Evolutionary conservation across 2,113 vertebrate species (phyloP).

Genomic region (Chaetura pelagica): DNA sequence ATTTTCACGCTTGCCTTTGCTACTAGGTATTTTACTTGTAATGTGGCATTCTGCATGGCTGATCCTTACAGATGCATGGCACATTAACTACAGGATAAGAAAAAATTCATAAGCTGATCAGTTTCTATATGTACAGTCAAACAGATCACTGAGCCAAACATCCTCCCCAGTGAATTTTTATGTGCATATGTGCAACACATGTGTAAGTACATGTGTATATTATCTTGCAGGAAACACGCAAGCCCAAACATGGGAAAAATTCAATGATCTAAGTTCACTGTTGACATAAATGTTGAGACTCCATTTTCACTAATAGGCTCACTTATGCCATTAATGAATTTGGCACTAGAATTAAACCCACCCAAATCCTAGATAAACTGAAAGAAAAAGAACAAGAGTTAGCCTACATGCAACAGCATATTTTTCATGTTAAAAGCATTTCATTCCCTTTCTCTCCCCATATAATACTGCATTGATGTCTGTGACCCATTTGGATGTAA

Average conservation of each 20-base stretch:
- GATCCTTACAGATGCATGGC: constrained; percentile 41
- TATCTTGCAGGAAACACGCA: constrained; percentile 48
- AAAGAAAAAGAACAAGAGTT: constrained; percentile 53
- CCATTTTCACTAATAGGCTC: constrained; percentile 18
- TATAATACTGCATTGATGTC: constrained; percentile 50
- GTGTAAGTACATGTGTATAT: constrained; percentile 28
- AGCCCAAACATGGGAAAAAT: constrained; percentile 55
- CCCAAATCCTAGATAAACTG: constrained; percentile 44
- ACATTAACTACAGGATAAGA: constrained; percentile 42
- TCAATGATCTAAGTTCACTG: constrained; percentile 24
- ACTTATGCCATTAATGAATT: constrained; percentile 23
- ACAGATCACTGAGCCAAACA: background rate
- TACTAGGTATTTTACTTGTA: background rate
- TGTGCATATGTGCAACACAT: constrained; percentile 55
- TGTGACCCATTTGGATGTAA: constrained; percentile 59
- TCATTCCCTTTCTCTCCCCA: constrained; percentile 17
- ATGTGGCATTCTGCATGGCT: constrained; percentile 31
- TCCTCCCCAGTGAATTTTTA: constrained; percentile 12
- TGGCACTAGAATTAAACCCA: constrained; percentile 40
- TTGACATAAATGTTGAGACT: constrained; percentile 23
- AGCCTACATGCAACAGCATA: constrained; percentile 41
- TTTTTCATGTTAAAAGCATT: constrained; percentile 59
- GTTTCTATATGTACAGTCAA: background rate
- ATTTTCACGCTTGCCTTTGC: background rate
- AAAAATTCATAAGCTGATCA: background rate